Percentiles rank a stretch among this genome's conserved stretches.
Evolutionary conservation across 1,140 invertebrate species (phyloP).

Genomic region (Drosophila miranda): DNA sequence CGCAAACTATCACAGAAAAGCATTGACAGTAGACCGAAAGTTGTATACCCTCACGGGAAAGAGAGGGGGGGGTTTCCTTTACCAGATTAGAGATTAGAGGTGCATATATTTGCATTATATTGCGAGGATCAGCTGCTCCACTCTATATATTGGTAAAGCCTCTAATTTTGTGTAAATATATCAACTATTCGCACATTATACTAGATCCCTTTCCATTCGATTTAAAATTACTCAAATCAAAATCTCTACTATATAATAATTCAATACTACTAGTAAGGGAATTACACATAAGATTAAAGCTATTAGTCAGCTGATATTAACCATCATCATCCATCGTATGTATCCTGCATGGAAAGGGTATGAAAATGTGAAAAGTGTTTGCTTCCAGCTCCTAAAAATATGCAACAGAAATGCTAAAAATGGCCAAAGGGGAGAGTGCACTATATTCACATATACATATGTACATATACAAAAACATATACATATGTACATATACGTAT

Average conservation of each 20-base stretch:
- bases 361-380: constrained; percentile 33
- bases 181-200: too few relatives aligned
- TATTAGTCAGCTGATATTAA: too few relatives aligned
- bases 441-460: constrained; percentile 3
- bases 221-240: too few relatives aligned
- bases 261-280: too few relatives aligned
- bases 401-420: constrained; percentile 46
- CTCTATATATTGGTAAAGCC: neutral
- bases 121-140: too few relatives aligned
- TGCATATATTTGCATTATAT: too few relatives aligned
- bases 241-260: too few relatives aligned
- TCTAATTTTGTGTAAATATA: neutral
- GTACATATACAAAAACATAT: neutral
- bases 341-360: constrained; percentile 3
- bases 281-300: too few relatives aligned
- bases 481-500: neutral
- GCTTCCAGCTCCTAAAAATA: constrained; percentile 28
- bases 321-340: too few relatives aligned
- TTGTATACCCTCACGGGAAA: neutral
- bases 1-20: constrained; percentile 1
- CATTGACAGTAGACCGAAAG: neutral
- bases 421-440: constrained; percentile 14
- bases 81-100: too few relatives aligned
- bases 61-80: too few relatives aligned
- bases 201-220: too few relatives aligned